Base-by-base conservation (phyloP, 2,113 vertebrate genomes). In the Xenopus laevis region DNA sequence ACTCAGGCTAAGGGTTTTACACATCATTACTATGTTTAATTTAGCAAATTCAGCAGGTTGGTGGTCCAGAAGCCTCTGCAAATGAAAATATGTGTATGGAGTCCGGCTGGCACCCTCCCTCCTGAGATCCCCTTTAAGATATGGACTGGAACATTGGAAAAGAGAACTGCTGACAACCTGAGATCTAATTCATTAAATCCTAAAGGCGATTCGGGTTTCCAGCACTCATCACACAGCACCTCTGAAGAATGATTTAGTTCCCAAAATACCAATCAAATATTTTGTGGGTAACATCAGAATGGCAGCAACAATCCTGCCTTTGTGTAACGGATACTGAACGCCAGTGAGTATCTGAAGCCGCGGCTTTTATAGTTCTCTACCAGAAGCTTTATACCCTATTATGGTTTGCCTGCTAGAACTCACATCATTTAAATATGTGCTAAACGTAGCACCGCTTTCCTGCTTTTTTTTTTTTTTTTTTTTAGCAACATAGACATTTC, bases 161-260 rank as follows among this genome's bases (percentile, higher is more conserved):
- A 9, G 8, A 40, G 6, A 7, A 9, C 33, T 40, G 33, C 33
- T 7, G 33, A 40, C 33, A 40, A 40, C 33, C 5, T 5, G 6
- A 40, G 6, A 40, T 40, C 33, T 40, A 9, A 40, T 40, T 40
- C 33, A 40, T 40, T 40, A 40, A 40, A 40, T 40, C 33, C 8
- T 40, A 40, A 50, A 50, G 47, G 11, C 11, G 47, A 18, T 50
- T 74, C 46, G 18, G 17, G 23, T 52, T 75, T 62, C 73, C 13
- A 53, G 27, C 15, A 70, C 67, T 64, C 59, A 57, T 52, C 59
- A 64, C 45, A 23, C 44, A 50, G 53, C 21, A 68, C 65, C 53
- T 74, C 66, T 59, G 69, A 55, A 74, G 23, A 33, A 74, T 75
- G 73, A 68, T 75, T 75, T 70, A 57, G 55, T 64, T 58, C 57